A percentile compares a stretch with the other conserved stretches of the same genome.
phyloP scores from a whole-genome alignment of 2,797 vertebrate genomes.

The Neosilurus hyrtlii region DNA sequence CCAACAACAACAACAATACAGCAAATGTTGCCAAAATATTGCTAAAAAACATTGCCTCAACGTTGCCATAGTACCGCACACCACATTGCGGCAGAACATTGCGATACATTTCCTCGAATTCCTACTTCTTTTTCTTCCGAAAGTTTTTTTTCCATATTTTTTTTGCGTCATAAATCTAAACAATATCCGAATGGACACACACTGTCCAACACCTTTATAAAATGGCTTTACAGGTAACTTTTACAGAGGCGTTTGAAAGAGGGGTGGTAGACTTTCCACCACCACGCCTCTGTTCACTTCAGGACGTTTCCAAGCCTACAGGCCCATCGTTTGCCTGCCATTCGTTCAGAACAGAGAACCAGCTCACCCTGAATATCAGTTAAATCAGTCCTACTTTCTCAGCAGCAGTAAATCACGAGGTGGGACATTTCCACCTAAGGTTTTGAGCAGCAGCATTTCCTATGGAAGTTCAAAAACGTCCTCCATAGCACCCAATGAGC shows the following conservation, averaged over 20 bases:
- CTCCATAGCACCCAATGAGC: slow-evolving; percentile 78
- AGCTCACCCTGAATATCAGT: slow-evolving; percentile 93
- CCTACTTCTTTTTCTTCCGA: slow-evolving; percentile 20
- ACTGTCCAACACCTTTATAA: slow-evolving; percentile 54
- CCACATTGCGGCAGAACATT: slow-evolving; percentile 48
- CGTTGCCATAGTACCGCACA: slow-evolving; percentile 50
- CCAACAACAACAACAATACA: slow-evolving; percentile 30
- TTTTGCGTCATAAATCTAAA: slow-evolving; percentile 42
- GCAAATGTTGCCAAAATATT: slow-evolving; percentile 75
- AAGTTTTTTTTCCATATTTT: slow-evolving; percentile 6
- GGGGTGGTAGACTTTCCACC: slow-evolving; percentile 51
- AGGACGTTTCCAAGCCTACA: slow-evolving; percentile 71
- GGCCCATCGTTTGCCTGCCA: slow-evolving; percentile 71
- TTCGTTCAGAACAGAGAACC: slow-evolving; percentile 93
- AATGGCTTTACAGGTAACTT: slow-evolving; percentile 59
- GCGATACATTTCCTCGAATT: slow-evolving; percentile 43
- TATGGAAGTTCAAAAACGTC: slow-evolving; percentile 86
- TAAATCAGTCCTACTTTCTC: slow-evolving; percentile 82
- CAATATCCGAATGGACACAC: slow-evolving; percentile 49
- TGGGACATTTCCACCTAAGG: slow-evolving; percentile 81
- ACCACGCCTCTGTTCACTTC: slow-evolving; percentile 55
- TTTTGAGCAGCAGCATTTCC: slow-evolving; percentile 89
- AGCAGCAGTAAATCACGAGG: slow-evolving; percentile 91
- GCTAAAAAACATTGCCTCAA: slow-evolving; percentile 55
- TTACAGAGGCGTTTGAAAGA: slow-evolving; percentile 64